Evolutionary conservation across 2,797 vertebrate species (phyloP).

Genomic region (Furcifer pardalis): DNA sequence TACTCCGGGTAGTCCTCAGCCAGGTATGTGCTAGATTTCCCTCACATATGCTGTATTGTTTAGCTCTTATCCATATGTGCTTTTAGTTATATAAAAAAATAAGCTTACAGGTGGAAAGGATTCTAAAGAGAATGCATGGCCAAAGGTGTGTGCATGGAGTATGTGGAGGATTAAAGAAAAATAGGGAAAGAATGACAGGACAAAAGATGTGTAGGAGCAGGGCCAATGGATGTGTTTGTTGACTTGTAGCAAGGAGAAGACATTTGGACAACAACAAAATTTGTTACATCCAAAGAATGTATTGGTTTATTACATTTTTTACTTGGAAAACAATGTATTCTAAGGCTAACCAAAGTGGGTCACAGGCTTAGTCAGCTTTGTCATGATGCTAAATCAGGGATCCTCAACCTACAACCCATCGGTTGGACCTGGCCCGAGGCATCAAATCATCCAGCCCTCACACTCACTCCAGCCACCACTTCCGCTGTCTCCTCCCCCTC

Average conservation of each 20-base stretch:
- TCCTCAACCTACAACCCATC: no score
- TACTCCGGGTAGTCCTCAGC: background rate
- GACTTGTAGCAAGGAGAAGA: background rate
- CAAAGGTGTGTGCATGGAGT: background rate
- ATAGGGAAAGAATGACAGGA: background rate
- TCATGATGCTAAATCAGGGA: no score
- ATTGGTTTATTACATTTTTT: slow-evolving; percentile 29
- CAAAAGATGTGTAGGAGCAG: background rate
- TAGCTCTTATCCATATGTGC: background rate
- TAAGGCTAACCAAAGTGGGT: slow-evolving; percentile 57
- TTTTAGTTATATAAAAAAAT: background rate
- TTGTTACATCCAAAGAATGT: background rate
- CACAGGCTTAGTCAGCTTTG: slow-evolving; percentile 45
- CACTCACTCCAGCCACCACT: no score
- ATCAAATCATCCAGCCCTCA: no score
- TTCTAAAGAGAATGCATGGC: slow-evolving; percentile 10
- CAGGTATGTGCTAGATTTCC: background rate
- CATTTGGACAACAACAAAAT: background rate
- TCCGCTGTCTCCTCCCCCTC: no score
- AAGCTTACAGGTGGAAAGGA: background rate
- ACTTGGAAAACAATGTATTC: slow-evolving; percentile 46
- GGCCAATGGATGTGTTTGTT: background rate
- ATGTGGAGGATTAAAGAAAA: background rate
- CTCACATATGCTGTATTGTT: background rate
- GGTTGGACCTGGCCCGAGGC: no score